phyloP scores from a whole-genome alignment of 1,140 invertebrate species.

The Pararge aegeria region DNA sequence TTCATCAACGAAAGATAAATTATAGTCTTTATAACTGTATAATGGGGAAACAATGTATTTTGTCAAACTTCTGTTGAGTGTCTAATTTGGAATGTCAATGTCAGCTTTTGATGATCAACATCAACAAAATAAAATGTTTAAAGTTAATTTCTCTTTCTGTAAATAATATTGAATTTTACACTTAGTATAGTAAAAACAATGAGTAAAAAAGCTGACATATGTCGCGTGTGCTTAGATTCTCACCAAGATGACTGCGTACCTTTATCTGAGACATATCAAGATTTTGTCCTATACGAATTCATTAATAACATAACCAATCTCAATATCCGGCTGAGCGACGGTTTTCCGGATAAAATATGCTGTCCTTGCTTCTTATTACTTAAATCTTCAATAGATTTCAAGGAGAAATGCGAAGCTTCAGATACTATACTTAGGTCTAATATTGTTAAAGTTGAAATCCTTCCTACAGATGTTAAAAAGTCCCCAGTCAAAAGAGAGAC shows the following conservation, averaged over 20 bases:
- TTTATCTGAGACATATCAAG: conserved; percentile 50
- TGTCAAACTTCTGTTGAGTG: no score
- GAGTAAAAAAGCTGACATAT: conserved; percentile 19
- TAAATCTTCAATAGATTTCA: conserved; percentile 52
- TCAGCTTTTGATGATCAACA: no score
- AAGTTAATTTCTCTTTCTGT: no score
- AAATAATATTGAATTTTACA: no score
- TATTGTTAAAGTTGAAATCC: conserved; percentile 17
- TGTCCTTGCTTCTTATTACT: conserved; percentile 48
- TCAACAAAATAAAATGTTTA: not conserved
- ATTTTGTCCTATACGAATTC: conserved; percentile 43
- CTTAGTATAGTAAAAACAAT: no score
- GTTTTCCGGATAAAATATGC: conserved; percentile 59
- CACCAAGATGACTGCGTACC: conserved; percentile 16
- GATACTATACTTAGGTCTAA: conserved; percentile 32
- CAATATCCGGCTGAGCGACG: conserved; percentile 48
- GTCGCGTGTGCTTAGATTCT: conserved; percentile 35
- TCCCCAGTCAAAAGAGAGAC: conserved; percentile 27
- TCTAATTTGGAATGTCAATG: no score
- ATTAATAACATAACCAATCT: conserved; percentile 52
- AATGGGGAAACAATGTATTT: no score
- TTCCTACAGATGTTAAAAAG: conserved; percentile 5
- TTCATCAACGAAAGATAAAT: no score
- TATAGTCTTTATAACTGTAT: no score
- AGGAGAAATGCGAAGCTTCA: conserved; percentile 56